Conservation (phyloP, 2,113 vertebrate species). For the Arizona elegans region DNA sequence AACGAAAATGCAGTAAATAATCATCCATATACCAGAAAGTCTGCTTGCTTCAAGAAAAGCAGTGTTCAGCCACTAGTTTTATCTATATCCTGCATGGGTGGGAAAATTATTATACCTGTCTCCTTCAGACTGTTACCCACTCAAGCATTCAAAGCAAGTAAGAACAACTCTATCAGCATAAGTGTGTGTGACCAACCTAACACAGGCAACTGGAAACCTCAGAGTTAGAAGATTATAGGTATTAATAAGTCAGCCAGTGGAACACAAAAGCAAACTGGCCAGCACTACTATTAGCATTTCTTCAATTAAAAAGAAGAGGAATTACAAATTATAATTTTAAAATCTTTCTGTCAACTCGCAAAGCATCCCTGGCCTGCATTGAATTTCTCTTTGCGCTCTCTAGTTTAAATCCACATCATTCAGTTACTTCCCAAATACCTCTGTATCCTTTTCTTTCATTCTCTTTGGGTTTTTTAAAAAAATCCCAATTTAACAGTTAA, state of each 20-base stretch:
- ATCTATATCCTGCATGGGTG: not conserved
- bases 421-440: not conserved
- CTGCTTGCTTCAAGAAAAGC: not conserved
- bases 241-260: not conserved
- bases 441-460: not conserved
- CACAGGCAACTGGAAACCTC: not conserved
- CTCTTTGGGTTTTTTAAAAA: not conserved
- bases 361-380: not conserved
- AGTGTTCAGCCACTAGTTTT: not conserved
- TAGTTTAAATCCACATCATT: not conserved
- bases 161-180: not conserved
- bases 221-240: not conserved
- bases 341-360: not conserved
- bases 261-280: not conserved
- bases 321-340: not conserved
- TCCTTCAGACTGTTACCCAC: not conserved
- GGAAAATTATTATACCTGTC: not conserved
- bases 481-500: not conserved
- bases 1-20: not conserved
- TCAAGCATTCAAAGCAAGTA: not conserved
- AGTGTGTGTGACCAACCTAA: not conserved
- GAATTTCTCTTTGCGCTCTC: not conserved
- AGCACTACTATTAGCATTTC: not conserved
- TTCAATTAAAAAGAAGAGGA: not conserved
- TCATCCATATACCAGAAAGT: not conserved